A percentile compares a stretch with the other conserved stretches of the same genome.
Evolutionary conservation across 2,888 invertebrate genomes (phyloP).

Genomic region (Nemurella pictetii): DNA sequence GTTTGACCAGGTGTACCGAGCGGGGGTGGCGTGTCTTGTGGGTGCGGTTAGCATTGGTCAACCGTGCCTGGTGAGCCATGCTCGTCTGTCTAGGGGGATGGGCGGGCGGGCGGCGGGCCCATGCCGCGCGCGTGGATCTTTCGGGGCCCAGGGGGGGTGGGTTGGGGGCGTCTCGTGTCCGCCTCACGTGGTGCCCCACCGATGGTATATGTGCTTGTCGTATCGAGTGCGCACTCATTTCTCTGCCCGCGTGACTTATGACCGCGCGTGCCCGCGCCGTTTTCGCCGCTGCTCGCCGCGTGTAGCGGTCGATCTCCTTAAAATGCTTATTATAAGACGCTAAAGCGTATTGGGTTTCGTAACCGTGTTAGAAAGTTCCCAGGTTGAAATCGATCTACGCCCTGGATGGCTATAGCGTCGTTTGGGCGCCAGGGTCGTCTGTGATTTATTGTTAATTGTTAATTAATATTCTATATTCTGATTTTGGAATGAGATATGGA

Average conservation of each 20-base stretch:
- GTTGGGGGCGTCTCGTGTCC: not conserved
- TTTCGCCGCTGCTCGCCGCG: too few relatives aligned
- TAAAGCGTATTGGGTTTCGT: not conserved
- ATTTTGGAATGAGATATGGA: not conserved
- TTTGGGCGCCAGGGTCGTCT: not conserved
- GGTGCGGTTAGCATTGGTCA: too few relatives aligned
- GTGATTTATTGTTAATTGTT: not conserved
- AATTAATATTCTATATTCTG: not conserved
- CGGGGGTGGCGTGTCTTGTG: not conserved
- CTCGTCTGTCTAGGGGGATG: too few relatives aligned
- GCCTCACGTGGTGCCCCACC: not conserved
- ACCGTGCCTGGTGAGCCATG: too few relatives aligned
- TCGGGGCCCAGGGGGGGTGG: not conserved
- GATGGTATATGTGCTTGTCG: not conserved
- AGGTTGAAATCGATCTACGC: not conserved
- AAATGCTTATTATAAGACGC: not conserved
- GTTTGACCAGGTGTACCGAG: not conserved
- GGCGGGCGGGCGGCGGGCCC: not conserved
- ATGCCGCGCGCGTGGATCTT: not conserved
- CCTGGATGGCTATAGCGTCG: not conserved
- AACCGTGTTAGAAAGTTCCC: not conserved
- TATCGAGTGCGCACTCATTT: not conserved
- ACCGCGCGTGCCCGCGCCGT: not conserved
- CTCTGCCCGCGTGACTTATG: not conserved
- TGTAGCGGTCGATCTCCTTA: not conserved